Percentiles rank a stretch among this genome's conserved stretches.
These are phyloP conservation scores for Sinocyclocheilus rhinocerous DNA, from an alignment of 2,113 vertebrate genomes.

Conservation along the genomic window DNA sequence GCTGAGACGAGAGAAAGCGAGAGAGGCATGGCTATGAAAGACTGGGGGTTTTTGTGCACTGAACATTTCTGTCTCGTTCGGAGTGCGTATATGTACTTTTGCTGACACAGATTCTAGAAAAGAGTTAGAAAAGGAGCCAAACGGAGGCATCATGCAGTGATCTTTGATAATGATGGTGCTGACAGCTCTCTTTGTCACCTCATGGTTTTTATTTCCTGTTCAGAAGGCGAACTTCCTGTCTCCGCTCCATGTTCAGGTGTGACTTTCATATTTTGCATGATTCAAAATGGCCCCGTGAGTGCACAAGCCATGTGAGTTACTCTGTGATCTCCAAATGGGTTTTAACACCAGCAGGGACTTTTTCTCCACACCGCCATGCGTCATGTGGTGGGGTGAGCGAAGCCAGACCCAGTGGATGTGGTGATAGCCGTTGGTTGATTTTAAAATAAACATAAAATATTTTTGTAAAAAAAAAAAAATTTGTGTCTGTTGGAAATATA, in stretches of 20 bases:
- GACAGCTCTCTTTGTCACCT: conserved; percentile 42
- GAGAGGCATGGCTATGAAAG: background rate
- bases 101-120: background rate
- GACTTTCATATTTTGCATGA: conserved; percentile 13
- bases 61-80: background rate
- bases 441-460: background rate
- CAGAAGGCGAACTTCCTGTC: conserved; percentile 28
- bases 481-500: too few relatives aligned
- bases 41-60: background rate
- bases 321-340: background rate
- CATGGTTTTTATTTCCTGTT: conserved; percentile 35
- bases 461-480: background rate
- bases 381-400: background rate
- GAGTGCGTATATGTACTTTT: background rate
- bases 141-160: background rate
- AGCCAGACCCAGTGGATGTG: background rate
- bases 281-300: background rate
- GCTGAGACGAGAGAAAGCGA: conserved; percentile 28
- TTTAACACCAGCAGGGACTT: background rate
- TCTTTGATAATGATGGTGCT: conserved; percentile 59
- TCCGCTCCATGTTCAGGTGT: conserved; percentile 16
- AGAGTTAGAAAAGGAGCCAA: background rate
- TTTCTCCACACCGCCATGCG: background rate
- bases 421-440: background rate
- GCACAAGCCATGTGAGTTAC: background rate